These are phyloP conservation scores for Platygyra sinensis DNA, from an alignment of 64 coral and sea anemone genomes.

Conservation along the genomic window DNA sequence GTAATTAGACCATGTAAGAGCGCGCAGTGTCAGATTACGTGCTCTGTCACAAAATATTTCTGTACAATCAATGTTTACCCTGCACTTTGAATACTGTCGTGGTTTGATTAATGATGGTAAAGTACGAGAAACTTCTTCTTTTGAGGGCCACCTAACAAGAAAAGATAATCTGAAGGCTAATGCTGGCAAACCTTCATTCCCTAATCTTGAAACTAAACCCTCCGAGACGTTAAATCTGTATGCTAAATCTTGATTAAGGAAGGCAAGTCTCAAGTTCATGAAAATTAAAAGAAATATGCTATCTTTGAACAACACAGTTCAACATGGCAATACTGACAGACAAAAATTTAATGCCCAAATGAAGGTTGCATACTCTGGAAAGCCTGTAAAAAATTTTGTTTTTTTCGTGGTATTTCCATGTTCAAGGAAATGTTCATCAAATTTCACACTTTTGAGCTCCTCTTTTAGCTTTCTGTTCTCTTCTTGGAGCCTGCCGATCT, in stretches of 20 bases:
- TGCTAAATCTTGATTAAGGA: slow-evolving; percentile 12
- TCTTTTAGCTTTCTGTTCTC: slow-evolving; percentile 42
- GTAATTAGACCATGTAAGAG: slow-evolving; percentile 28
- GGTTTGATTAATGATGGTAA: not conserved
- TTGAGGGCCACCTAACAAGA: not conserved
- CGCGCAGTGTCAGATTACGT: not conserved
- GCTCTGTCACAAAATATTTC: slow-evolving; percentile 36
- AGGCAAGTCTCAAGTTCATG: not conserved
- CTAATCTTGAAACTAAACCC: slow-evolving; percentile 1
- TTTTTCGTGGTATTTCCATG: not conserved
- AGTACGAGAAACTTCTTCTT: not conserved
- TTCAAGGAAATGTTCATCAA: slow-evolving; percentile 21
- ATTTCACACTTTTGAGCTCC: slow-evolving; percentile 35
- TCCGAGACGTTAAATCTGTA: slow-evolving; percentile 6
- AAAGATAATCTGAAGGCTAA: slow-evolving; percentile 2
- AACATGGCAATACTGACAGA: slow-evolving; percentile 36
- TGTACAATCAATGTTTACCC: slow-evolving; percentile 14
- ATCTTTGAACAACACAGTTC: slow-evolving; percentile 6
- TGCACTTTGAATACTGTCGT: not conserved
- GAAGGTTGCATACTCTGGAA: slow-evolving; percentile 32
- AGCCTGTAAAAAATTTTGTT: slow-evolving; percentile 16
- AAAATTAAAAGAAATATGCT: slow-evolving; percentile 10
- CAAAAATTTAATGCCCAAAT: slow-evolving; percentile 46
- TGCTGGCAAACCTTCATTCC: slow-evolving; percentile 8
- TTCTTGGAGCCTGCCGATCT: slow-evolving; percentile 30